These are phyloP conservation scores for Ataeniobius toweri DNA, from an alignment of 2,797 vertebrate genomes.

Conservation along the genomic window DNA sequence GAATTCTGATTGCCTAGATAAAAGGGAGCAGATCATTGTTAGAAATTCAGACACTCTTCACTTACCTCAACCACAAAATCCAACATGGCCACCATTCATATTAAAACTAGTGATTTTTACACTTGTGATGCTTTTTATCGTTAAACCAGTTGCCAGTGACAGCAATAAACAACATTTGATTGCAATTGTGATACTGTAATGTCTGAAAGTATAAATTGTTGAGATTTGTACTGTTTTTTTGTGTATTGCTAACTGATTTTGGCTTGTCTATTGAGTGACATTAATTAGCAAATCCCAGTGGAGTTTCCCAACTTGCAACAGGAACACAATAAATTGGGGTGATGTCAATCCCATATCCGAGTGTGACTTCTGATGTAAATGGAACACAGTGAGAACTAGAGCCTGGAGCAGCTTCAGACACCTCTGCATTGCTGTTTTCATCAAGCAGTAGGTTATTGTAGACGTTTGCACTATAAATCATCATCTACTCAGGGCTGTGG, in stretches of 20 bases:
- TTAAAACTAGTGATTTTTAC: too few relatives aligned
- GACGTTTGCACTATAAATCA: neutral
- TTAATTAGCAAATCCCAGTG: neutral
- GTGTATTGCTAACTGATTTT: neutral
- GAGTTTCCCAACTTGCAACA: neutral
- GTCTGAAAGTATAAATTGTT: neutral
- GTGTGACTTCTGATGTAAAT: neutral
- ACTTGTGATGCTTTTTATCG: neutral
- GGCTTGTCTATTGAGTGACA: neutral
- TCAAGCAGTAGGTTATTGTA: constrained; percentile 25
- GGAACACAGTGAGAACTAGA: neutral
- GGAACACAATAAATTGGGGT: neutral
- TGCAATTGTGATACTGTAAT: neutral
- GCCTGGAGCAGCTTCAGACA: neutral
- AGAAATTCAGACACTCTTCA: neutral
- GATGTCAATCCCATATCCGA: neutral
- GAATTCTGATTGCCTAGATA: too few relatives aligned
- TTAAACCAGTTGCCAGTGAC: neutral
- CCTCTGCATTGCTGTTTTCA: constrained; percentile 20
- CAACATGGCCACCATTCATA: neutral
- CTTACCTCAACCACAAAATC: too few relatives aligned
- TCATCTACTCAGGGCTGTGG: neutral
- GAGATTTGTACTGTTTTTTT: neutral
- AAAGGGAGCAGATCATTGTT: too few relatives aligned
- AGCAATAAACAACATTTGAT: neutral